A percentile compares a stretch with the other conserved stretches of the same genome.
phyloP scores from a whole-genome alignment of 2,113 vertebrate species.

The Ptyas mucosa region DNA sequence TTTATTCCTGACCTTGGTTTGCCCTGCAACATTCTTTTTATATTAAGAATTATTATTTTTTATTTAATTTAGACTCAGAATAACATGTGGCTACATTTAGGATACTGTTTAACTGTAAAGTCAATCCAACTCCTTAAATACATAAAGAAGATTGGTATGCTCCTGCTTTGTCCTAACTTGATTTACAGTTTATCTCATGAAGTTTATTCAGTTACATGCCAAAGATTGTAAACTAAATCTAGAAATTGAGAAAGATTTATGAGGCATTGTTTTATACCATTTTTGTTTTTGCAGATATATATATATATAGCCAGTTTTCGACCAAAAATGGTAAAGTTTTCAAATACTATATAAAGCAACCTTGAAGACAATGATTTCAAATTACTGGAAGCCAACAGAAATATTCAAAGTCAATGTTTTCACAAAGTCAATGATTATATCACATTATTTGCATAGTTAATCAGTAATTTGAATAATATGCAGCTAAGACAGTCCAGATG shows the following conservation, averaged over 20 bases:
- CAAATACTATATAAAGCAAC: neutral
- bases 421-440: neutral
- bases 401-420: neutral
- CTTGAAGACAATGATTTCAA: neutral
- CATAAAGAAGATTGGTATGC: neutral
- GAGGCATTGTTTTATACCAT: neutral
- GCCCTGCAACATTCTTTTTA: constrained; percentile 35
- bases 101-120: constrained; percentile 7
- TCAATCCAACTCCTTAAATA: neutral
- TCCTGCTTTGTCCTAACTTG: neutral
- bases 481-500: neutral
- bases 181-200: constrained; percentile 10
- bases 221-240: neutral
- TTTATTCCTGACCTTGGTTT: constrained; percentile 46
- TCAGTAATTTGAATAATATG: neutral
- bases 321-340: neutral
- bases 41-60: constrained; percentile 27
- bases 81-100: constrained; percentile 14
- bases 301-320: neutral
- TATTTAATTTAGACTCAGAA: constrained; percentile 6
- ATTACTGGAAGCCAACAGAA: neutral
- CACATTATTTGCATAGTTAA: neutral
- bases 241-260: neutral
- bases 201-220: neutral
- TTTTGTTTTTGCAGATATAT: neutral